Conservation (phyloP, 2,113 vertebrate species). For the Chinchilla lanigera region DNA sequence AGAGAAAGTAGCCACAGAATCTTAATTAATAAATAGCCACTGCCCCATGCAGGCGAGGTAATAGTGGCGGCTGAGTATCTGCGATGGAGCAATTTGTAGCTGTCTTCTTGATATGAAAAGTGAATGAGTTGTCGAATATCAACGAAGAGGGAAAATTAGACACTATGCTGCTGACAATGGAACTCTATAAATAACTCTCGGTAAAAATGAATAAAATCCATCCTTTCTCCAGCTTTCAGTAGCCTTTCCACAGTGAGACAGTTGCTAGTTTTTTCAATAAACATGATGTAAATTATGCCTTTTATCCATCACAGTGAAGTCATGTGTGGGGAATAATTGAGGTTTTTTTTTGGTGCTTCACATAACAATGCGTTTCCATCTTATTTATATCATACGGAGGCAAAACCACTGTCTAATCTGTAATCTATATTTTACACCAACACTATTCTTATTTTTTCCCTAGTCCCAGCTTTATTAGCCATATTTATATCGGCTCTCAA, state of each 20-base stretch:
- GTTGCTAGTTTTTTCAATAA: conserved; percentile 85
- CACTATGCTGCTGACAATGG: conserved; percentile 82
- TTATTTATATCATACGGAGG: conserved; percentile 80
- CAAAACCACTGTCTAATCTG: conserved; percentile 85
- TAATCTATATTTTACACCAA: conserved; percentile 81
- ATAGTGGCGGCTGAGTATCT: conserved; percentile 70
- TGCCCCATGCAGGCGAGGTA: conserved; percentile 69
- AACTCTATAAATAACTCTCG: conserved; percentile 84
- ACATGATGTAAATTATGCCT: conserved; percentile 85
- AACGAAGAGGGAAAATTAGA: conserved; percentile 83
- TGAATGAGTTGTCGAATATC: conserved; percentile 78
- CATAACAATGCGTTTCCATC: conserved; percentile 79
- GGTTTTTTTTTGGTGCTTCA: conserved; percentile 77
- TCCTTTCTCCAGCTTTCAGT: conserved; percentile 82
- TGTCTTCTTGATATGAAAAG: conserved; percentile 81
- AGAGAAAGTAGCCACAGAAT: conserved; percentile 72
- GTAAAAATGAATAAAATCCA: conserved; percentile 84
- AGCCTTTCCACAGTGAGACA: conserved; percentile 82
- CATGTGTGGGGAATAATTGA: conserved; percentile 81
- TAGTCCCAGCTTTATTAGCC: conserved; percentile 79
- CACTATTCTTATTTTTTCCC: conserved; percentile 72
- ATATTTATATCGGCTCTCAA: conserved; percentile 58
- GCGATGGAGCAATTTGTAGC: conserved; percentile 78
- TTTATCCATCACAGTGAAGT: conserved; percentile 83
- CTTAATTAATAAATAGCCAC: conserved; percentile 81